Evolutionary conservation across 2,888 invertebrate species (phyloP).

Genomic region (Drosophila histrio): DNA sequence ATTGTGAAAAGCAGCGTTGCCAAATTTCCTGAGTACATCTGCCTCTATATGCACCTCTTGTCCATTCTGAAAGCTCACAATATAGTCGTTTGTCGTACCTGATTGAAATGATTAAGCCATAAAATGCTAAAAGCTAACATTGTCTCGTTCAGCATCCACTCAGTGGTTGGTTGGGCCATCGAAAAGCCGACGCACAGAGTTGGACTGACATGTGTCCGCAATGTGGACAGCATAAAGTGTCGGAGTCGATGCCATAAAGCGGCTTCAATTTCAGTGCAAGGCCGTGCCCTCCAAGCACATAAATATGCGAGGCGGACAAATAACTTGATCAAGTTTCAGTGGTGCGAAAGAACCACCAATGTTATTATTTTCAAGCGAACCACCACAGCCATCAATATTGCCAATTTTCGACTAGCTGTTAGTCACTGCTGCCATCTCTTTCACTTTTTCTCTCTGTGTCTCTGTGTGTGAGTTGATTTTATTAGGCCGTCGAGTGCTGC

Average conservation of each 20-base stretch:
- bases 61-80: constrained; percentile 6
- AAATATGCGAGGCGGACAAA: constrained; percentile 42
- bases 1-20: not conserved
- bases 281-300: not conserved
- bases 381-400: constrained; percentile 36
- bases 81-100: constrained; percentile 34
- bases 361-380: constrained; percentile 28
- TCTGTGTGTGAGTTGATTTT: constrained; percentile 52
- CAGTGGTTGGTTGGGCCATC: not conserved
- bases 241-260: constrained; percentile 33
- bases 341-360: constrained; percentile 21
- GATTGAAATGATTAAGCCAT: constrained; percentile 47
- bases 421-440: not conserved
- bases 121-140: constrained; percentile 30
- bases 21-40: not conserved
- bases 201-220: constrained; percentile 32
- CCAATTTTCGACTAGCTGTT: constrained; percentile 33
- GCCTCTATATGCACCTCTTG: not conserved
- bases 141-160: constrained; percentile 11
- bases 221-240: not conserved
- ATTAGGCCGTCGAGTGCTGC: constrained; percentile 57
- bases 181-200: constrained; percentile 21
- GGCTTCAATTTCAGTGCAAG: constrained; percentile 52
- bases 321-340: constrained; percentile 61
- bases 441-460: not conserved